Evolutionary conservation across 2,797 vertebrate genomes (phyloP).

Genomic region (Epinephelus coioides): DNA sequence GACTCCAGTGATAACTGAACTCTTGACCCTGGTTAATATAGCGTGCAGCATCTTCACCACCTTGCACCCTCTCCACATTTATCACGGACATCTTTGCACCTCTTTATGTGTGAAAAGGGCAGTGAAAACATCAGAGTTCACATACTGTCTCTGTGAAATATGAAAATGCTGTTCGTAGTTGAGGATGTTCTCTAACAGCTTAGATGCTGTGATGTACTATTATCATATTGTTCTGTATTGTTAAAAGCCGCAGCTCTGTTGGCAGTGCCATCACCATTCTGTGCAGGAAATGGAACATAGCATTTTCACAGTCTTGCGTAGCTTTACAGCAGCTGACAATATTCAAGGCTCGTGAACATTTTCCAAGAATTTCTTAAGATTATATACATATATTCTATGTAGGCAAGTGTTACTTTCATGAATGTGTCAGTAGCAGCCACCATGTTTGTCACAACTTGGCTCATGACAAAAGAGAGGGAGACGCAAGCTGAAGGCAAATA

Average conservation of each 20-base stretch:
- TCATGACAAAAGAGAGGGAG: too few species aligned
- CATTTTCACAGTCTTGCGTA: neutral
- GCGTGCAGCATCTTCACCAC: constrained; percentile 30
- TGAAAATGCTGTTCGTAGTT: constrained; percentile 8
- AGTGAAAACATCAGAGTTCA: constrained; percentile 25
- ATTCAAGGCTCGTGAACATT: neutral
- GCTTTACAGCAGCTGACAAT: neutral
- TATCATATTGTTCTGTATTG: neutral
- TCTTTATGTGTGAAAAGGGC: constrained; percentile 58
- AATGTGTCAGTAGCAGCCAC: constrained; percentile 24
- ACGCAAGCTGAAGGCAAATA: too few species aligned
- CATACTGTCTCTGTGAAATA: constrained; percentile 2
- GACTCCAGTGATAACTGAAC: constrained; percentile 21
- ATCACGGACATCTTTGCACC: constrained; percentile 46
- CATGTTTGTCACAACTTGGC: neutral
- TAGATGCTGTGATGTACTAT: neutral
- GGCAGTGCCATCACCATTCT: neutral
- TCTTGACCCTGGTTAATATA: constrained; percentile 12
- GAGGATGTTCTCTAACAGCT: neutral
- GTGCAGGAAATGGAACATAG: neutral
- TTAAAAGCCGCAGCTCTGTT: neutral
- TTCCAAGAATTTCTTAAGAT: neutral
- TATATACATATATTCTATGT: neutral
- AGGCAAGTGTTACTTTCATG: neutral
- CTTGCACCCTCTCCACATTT: constrained; percentile 34